These are phyloP conservation scores for Strigops habroptila DNA, from an alignment of 2,113 vertebrate genomes.

Conservation along the genomic window DNA sequence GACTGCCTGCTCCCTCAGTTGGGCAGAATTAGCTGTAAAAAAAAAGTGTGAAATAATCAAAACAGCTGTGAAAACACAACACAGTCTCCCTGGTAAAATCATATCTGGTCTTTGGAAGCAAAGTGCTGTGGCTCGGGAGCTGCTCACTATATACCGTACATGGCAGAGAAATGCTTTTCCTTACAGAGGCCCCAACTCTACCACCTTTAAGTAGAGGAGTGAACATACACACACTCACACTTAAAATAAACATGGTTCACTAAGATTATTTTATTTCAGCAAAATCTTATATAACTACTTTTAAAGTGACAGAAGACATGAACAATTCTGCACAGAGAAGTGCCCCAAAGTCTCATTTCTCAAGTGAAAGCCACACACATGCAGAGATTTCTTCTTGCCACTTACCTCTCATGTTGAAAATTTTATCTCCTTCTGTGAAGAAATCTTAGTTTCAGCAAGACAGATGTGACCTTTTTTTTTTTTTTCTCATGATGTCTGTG, in stretches of 20 bases:
- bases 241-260: background rate
- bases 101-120: background rate
- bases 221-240: background rate
- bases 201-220: background rate
- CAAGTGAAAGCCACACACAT: accelerated
- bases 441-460: background rate
- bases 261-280: background rate
- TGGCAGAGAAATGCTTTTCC: background rate
- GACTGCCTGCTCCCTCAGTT: background rate
- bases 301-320: background rate
- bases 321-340: background rate
- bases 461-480: background rate
- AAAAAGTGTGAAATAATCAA: constrained; percentile 39
- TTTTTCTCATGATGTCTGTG: background rate
- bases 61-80: constrained; percentile 59
- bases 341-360: background rate
- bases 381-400: background rate
- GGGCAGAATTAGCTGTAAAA: background rate
- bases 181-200: background rate
- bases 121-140: background rate
- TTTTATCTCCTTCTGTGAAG: background rate
- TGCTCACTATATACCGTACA: background rate
- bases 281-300: background rate
- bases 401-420: background rate
- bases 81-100: constrained; percentile 28